Base-by-base conservation (phyloP, 2,888 invertebrate genomes). In the Drosophila fulvimacula region DNA sequence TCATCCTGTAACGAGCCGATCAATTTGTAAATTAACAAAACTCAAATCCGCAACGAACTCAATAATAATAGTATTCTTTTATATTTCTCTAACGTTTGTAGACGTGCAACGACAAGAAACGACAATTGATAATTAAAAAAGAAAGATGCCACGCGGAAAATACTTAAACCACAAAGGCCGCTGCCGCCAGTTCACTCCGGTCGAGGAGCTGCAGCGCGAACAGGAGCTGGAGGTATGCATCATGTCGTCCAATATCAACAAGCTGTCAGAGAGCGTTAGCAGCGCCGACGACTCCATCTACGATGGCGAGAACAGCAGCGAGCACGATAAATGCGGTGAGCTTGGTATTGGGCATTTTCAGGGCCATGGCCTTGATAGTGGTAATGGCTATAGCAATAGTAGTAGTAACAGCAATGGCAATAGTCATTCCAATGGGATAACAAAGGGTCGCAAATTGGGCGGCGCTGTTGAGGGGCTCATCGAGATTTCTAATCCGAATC, bases 401-500 rank as follows among this genome's bases (percentile, higher is more conserved):
- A 42, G 21, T 7, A 24, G 27, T 0, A n/a, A 48, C 6, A 11
- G 17, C 17, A 17, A 11, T 17, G 17, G 11, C 7, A 17, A 27
- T 2, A n/a, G 27, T 13, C 52, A 44, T 21, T 2, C 13, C 19
- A 62, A 58, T 17, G 55, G 30, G 5, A 9, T 30, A 0, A 3
- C 32, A 4, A 51, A 24, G 30, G n/a, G 6, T 19, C 67, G 66
- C 19, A 64, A 60, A 9, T 2, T 34, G 17, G 27, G 41, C 10
- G 38, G 53, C 0, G 64, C 79, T 21, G 57, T 74, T 1, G 70
- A 59, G 0, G 32, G 69, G 2, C 63, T 74, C 0, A 74, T 81
- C 19, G 63, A 77, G 36, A 64, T 79, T 13, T 79, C 61, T 3
- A 81, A 81, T 64, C 80, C 80, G 1, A 81, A 81, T 66, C 80